Conservation (phyloP, 2,113 vertebrate species). For the Paraplagusia blochii region DNA sequence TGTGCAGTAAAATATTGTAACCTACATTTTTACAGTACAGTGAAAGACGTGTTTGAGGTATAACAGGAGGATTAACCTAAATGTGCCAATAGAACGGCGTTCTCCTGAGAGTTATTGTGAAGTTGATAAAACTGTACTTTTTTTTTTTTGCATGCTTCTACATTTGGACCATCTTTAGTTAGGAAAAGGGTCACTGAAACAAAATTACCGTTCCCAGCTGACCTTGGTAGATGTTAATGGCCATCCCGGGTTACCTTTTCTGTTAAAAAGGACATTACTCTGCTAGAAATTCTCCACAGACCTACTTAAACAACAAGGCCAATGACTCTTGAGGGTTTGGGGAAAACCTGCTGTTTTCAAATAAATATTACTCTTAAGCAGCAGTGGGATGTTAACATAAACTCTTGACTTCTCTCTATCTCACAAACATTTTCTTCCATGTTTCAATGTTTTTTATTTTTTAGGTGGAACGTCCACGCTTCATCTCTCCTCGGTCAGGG, state of each 20-base stretch:
- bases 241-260: background rate
- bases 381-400: too few species aligned
- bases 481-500: constrained; percentile 85
- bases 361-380: too few species aligned
- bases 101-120: too few species aligned
- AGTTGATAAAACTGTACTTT: too few species aligned
- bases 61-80: background rate
- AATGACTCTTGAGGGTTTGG: too few species aligned
- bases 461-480: constrained; percentile 85
- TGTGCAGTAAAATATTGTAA: background rate
- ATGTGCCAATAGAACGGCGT: background rate
- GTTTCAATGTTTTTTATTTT: constrained; percentile 40
- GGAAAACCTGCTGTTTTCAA: too few species aligned
- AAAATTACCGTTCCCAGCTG: background rate
- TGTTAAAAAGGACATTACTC: background rate
- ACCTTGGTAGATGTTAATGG: background rate
- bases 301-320: background rate
- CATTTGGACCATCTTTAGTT: too few species aligned
- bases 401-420: background rate
- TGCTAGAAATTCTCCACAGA: background rate
- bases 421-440: background rate
- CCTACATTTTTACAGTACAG: background rate
- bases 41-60: background rate
- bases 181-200: too few species aligned
- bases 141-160: too few species aligned